Base-by-base conservation (phyloP, 1,140 invertebrate species). In the Drosophila nasuta region DNA sequence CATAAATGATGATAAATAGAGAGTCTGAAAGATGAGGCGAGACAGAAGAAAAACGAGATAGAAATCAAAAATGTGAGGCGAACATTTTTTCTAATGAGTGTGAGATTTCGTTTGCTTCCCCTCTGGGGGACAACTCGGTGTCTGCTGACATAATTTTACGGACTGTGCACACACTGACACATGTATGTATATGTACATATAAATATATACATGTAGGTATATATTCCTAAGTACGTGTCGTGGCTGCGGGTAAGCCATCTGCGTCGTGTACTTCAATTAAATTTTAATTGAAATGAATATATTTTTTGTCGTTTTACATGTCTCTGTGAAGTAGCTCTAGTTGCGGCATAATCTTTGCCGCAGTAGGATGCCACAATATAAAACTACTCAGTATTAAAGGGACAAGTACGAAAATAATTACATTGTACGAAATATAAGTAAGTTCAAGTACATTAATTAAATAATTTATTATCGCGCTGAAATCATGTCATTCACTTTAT, bases 211-310 rank as follows among this genome's bases (percentile, higher is more conserved):
- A 49, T 15, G 13, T 62, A 43, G 33, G 45, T 33, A 45, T 48
- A 41, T 70, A 43, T 46, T 15, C 54, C 38, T 64, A 57, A 46
- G 64, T 65, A 48, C 63, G 62, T 52, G 62, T 49, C 49, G 46
- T 64, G 33, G 11, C 46, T 56, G 41, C 4, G 51, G 30, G 70
- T 70, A 67, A 79, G 77, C 79, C 81, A 83, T 49, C 68, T 73
- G 77, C 64, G 46, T 71, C 77, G 70, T 86, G 82, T 88, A 89
- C 85, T 85, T 89, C 86, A 89, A 89, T 89, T 89, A 89, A 89
- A 89, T 76, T 89, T 89, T 89, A 89, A 89, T 88, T 89, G 81
- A 89, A 89, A 89, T 89, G 75, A 89, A 88, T 81, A 81, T 80
- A 79, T 69, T 51, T 69, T 88, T 77, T 77, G 62, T 58, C 45